Percentiles rank a stretch among this genome's conserved stretches.
Evolutionary conservation across 2,113 vertebrate species (phyloP).

Genomic region (Acanthisitta chloris): DNA sequence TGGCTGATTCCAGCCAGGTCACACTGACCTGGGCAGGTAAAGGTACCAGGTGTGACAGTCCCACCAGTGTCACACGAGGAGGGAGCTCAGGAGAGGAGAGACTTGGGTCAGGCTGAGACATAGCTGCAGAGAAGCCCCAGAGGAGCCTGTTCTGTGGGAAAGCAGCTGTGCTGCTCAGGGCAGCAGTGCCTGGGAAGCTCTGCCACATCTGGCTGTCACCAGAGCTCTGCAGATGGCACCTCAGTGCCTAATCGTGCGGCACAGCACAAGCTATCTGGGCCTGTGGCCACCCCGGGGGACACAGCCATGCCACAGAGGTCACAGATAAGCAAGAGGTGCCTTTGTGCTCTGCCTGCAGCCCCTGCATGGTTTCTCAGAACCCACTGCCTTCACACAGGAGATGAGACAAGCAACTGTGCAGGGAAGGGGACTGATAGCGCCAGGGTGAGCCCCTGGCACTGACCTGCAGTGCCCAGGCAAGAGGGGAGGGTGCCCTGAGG

Average conservation of each 20-base stretch:
- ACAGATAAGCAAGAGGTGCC: slow-evolving; percentile 49
- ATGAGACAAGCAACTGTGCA: not conserved
- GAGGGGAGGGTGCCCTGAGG: not conserved
- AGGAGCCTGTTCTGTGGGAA: not conserved
- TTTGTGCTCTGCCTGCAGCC: not conserved
- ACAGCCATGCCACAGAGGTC: not conserved
- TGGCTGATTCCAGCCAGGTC: not conserved
- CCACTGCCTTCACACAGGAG: not conserved
- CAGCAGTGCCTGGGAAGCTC: not conserved
- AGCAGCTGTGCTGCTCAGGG: not conserved
- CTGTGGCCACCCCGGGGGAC: not conserved
- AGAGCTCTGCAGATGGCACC: not conserved
- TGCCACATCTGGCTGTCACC: not conserved
- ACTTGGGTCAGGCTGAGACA: not conserved
- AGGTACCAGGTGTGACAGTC: not conserved
- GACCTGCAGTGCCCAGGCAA: not conserved
- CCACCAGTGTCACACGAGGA: not conserved
- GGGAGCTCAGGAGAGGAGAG: not conserved
- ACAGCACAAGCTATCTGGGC: slow-evolving; percentile 56
- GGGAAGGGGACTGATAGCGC: not conserved
- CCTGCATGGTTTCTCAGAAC: slow-evolving; percentile 37
- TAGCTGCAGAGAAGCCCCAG: fast-evolving
- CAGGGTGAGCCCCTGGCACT: not conserved
- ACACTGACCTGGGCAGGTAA: not conserved
- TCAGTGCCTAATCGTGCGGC: not conserved